phyloP scores from a whole-genome alignment of 2,888 invertebrate species.

The Dascillus cervinus region DNA sequence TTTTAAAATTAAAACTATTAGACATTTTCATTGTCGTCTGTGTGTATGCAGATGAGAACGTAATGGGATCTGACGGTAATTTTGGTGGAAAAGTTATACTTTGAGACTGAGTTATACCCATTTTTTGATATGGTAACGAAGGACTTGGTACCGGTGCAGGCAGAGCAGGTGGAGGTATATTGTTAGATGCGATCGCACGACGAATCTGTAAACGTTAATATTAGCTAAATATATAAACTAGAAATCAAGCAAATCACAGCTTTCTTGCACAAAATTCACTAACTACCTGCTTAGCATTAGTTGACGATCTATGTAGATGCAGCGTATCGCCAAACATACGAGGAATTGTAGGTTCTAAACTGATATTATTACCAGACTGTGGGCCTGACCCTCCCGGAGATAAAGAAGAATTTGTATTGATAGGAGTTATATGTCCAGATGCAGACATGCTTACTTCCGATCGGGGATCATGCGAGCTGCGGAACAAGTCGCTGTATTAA shows the following conservation, averaged over 20 bases:
- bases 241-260: conserved; percentile 1
- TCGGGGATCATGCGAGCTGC: conserved; percentile 18
- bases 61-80: conserved; percentile 27
- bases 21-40: conserved; percentile 51
- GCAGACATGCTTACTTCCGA: conserved; percentile 31
- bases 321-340: conserved; percentile 70
- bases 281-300: conserved; percentile 45
- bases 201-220: conserved; percentile 41
- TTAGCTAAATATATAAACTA: conserved; percentile 1
- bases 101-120: conserved; percentile 51
- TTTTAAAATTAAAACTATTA: conserved; percentile 47
- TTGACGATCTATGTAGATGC: conserved; percentile 45
- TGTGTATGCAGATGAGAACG: conserved; percentile 33
- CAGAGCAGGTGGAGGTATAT: conserved; percentile 64
- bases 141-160: conserved; percentile 64
- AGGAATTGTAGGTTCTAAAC: conserved; percentile 49
- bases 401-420: conserved; percentile 37
- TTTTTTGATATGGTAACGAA: conserved; percentile 42
- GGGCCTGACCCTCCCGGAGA: conserved; percentile 39
- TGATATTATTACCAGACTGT: conserved; percentile 39
- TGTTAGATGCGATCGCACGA: conserved; percentile 47
- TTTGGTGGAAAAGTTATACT: conserved; percentile 47
- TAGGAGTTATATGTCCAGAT: conserved; percentile 14
- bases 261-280: neutral
- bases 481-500: conserved; percentile 5